A percentile compares a stretch with the other conserved stretches of the same genome.
phyloP scores from a whole-genome alignment of 2,113 vertebrate species.

The Crotalus tigris region DNA sequence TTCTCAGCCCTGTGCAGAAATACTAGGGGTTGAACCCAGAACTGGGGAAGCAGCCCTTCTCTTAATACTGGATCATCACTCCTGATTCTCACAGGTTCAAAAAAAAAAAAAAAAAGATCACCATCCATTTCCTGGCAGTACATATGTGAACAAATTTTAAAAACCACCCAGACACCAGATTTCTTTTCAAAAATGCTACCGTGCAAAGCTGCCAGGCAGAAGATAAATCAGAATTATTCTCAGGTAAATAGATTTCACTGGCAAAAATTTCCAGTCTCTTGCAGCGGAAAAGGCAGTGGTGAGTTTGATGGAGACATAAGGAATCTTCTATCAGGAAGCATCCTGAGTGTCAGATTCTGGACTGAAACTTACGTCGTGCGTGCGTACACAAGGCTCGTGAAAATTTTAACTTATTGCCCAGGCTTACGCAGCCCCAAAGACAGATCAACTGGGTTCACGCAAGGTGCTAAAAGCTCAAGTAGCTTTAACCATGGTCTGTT shows the following conservation, averaged over 20 bases:
- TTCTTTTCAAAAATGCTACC: not conserved
- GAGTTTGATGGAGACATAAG: not conserved
- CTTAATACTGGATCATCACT: not conserved
- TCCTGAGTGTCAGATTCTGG: not conserved
- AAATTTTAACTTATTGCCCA: not conserved
- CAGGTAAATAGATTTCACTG: not conserved
- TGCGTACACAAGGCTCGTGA: not conserved
- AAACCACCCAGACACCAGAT: not conserved
- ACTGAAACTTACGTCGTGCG: not conserved
- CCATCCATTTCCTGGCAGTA: not conserved
- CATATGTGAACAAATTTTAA: not conserved
- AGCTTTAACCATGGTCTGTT: not conserved
- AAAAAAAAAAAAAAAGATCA: not conserved
- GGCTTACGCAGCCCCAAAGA: not conserved
- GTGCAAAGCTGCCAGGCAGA: not conserved
- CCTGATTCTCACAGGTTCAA: not conserved
- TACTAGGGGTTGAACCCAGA: not conserved
- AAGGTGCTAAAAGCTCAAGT: not conserved
- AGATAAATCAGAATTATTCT: not conserved
- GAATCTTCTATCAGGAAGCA: not conserved
- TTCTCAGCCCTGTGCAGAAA: not conserved
- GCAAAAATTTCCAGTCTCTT: not conserved
- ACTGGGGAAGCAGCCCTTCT: not conserved
- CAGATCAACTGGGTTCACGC: not conserved
- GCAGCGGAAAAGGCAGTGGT: not conserved